Percentiles rank a stretch among this genome's conserved stretches.
Conservation (phyloP, 2,888 invertebrate genomes). For the Brachycybe producta region DNA sequence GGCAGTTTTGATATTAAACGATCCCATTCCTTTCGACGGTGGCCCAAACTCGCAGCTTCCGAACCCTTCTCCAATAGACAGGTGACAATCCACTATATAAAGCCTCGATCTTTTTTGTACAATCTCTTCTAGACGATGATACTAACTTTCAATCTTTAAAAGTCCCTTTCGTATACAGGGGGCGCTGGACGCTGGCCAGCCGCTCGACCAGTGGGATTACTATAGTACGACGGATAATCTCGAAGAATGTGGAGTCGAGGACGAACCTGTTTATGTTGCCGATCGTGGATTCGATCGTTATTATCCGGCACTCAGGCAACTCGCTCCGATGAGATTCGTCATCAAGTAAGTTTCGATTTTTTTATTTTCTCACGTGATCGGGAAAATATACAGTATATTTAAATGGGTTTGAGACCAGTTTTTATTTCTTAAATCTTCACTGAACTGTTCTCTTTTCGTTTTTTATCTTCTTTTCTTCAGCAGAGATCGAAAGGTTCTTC, state of each 20-base stretch:
- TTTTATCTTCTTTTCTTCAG: conserved; percentile 8
- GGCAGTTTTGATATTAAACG: no score
- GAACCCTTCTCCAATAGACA: no score
- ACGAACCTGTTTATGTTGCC: conserved; percentile 7
- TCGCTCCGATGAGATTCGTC: conserved; percentile 6
- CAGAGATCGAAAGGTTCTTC: conserved; percentile 31
- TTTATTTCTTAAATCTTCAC: not conserved
- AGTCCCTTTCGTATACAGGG: conserved; percentile 14
- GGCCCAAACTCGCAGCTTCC: no score
- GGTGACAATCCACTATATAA: no score
- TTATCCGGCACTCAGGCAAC: conserved; percentile 11
- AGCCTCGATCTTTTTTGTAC: no score
- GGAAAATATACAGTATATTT: not conserved
- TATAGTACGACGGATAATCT: conserved; percentile 2
- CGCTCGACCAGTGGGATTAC: conserved; percentile 8
- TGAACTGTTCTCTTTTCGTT: not conserved
- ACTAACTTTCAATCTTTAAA: no score
- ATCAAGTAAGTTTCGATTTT: conserved; percentile 6
- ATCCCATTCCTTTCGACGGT: no score
- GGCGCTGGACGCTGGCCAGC: conserved; percentile 8
- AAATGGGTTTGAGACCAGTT: not conserved
- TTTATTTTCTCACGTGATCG: not conserved
- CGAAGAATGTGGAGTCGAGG: not conserved
- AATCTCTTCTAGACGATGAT: no score
- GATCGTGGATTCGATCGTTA: conserved; percentile 1